phyloP scores from a whole-genome alignment of 2,888 invertebrate genomes.

The Cyaniris semiargus region DNA sequence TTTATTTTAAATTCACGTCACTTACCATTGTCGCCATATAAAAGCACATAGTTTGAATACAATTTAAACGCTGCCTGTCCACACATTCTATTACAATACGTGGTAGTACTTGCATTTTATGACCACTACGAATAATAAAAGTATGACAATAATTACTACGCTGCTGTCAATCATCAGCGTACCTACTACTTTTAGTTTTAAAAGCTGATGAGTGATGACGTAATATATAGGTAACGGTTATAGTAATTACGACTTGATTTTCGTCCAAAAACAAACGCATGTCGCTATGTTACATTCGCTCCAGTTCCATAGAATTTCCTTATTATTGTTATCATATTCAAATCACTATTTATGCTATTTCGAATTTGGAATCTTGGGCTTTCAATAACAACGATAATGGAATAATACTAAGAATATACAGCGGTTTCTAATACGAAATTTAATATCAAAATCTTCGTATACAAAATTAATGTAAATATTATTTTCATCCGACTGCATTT shows the following conservation, averaged over 20 bases:
- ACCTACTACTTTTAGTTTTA: too few relatives aligned
- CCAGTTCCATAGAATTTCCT: background rate
- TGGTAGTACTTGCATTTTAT: too few relatives aligned
- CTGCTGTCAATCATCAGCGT: too few relatives aligned
- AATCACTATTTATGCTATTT: background rate
- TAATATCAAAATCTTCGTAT: background rate
- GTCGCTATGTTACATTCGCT: background rate
- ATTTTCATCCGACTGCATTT: background rate
- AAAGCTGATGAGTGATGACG: background rate
- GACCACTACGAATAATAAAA: too few relatives aligned
- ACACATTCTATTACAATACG: too few relatives aligned
- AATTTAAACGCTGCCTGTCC: too few relatives aligned
- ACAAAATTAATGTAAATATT: background rate
- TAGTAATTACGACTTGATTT: background rate
- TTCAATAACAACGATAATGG: conserved; percentile 1
- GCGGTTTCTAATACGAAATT: background rate
- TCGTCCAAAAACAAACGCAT: background rate
- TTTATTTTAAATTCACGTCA: too few relatives aligned
- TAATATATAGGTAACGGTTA: background rate
- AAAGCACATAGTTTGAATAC: too few relatives aligned
- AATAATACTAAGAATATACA: background rate
- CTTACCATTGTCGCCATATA: too few relatives aligned
- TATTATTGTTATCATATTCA: conserved; percentile 4
- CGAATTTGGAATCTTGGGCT: background rate
- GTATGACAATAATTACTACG: too few relatives aligned